Conservation (phyloP, 2,797 vertebrate species). For the Eulemur mongoz region DNA sequence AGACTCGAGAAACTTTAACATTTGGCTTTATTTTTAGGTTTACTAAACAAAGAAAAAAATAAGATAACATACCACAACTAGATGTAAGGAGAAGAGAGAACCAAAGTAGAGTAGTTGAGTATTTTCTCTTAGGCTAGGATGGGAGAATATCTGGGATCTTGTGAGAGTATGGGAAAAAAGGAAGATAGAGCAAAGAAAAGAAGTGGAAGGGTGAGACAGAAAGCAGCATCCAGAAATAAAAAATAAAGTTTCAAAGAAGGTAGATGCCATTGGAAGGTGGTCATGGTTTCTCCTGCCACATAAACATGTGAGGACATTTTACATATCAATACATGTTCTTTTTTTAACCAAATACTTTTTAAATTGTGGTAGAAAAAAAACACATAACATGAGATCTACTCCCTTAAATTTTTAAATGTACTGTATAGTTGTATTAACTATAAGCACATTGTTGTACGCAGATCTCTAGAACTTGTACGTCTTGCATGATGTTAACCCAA, state of each 20-base stretch:
- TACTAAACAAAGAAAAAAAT: not conserved
- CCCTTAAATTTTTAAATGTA: not conserved
- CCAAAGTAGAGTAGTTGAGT: not conserved
- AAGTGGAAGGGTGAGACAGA: not conserved
- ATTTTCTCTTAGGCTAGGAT: not conserved
- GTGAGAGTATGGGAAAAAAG: not conserved
- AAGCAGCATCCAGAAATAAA: not conserved
- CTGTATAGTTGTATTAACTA: not conserved
- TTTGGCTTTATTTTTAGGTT: conserved; percentile 17
- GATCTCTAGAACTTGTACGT: not conserved
- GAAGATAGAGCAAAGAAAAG: not conserved
- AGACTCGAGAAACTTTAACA: not conserved
- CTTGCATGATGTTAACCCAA: not conserved
- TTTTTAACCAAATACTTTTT: not conserved
- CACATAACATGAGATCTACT: not conserved
- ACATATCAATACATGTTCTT: not conserved
- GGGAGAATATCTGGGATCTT: not conserved
- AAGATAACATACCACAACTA: not conserved
- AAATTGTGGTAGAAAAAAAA: not conserved
- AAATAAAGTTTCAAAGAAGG: not conserved
- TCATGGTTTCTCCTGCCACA: not conserved
- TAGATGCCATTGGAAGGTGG: not conserved
- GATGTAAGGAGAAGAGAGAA: not conserved
- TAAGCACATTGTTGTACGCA: not conserved
- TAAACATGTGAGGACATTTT: conserved; percentile 16